Base-by-base conservation (phyloP, 1,140 invertebrate genomes). In the Steinernema feltiae region DNA sequence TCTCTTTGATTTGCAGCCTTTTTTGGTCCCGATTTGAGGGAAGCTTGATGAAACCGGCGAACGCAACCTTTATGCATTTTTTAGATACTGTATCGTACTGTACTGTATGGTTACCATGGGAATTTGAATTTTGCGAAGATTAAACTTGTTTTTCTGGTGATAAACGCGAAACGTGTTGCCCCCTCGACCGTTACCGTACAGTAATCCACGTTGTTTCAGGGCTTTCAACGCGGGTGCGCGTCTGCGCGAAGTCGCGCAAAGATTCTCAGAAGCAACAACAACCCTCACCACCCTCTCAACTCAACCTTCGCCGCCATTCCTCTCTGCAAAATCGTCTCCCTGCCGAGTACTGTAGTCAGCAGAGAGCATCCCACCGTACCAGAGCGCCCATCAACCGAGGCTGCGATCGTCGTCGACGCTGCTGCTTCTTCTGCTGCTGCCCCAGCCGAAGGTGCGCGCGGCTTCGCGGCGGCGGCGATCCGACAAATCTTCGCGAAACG, bases 401-500 rank as follows among this genome's bases (percentile, higher is more conserved):
- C 15, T 3, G 24, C 7, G 53, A 63, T 27, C 53, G 53, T 63
- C 53, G 53, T 12, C 53, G 53, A 3, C 53, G 53, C 53, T 63
- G 53, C 53, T 15, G 24, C 53, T 27, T 63, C 24, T 15, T 63
- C 53, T 15, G 12, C 53, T 63, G 15, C 53, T 18, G 7, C 18
- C 35, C 18, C 35, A 7, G 7, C 18, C 35, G 18, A 41, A 41
- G 35, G 35, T 7, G 7, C 7, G 35, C 35, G 18, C 53, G 53
- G 53, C 53, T 63, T 63, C 53, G 53, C 53, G 53, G 53, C 53
- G 53, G 53, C 53, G 53, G 53, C 53, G 53, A 63, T 17, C 15
- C 53, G 15, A 15, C 53, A 21, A 63, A 21, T 3, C 15, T 7
- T 7, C 53, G 12, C 35, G 24, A 7, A 21, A 63, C 53, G 53